Base-by-base conservation (phyloP, 2,797 vertebrate species). In the Danio jaintianensis region DNA sequence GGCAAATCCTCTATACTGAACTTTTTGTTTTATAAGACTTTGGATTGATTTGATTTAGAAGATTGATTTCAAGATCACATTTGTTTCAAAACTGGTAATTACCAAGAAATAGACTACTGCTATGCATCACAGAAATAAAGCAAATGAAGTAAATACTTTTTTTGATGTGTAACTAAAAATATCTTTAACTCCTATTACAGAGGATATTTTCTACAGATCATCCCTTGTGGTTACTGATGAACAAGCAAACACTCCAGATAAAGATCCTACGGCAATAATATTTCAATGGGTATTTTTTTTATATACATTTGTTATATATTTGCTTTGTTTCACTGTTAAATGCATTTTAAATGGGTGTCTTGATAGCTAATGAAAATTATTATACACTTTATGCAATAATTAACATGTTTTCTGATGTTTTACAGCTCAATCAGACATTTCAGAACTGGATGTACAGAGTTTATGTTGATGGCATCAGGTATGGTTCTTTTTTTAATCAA, bases 391-490 rank as follows among this genome's bases (percentile, higher is more conserved):
- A 13, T 38, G 7, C 61, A 42, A 42, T n/a, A 12, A 22, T 48
- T 22, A 74, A 12, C 43, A 40, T 12, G 20, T 29, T 16, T 67
- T 15, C 10, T 75, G 91, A 79, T 91, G 11, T 91, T 82, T 93
- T 93, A 59, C 94, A 99, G 98, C 93, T 99, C 38, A 97, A 96
- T 82, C 88, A 93, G 61, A 96, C 95, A 1, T 96, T 98, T 82
- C 90, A 94, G 81, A 93, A 95, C 90, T 97, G 97, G 97, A 96
- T 91, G 83, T 94, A 95, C 13, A 88, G 89, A 0, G 93, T 97
- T n/a, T 92, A 90, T 81, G 90, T 96, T 9, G 88, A 93, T 75
- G 91, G 93, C 85, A 84, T 97, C 91, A 98, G 97, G 98, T 99
- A 92, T 93, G 83, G 86, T 45, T 13, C 5, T 50, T 22, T 6